Conservation (phyloP, 2,113 vertebrate genomes). For the Peromyscus californicus region DNA sequence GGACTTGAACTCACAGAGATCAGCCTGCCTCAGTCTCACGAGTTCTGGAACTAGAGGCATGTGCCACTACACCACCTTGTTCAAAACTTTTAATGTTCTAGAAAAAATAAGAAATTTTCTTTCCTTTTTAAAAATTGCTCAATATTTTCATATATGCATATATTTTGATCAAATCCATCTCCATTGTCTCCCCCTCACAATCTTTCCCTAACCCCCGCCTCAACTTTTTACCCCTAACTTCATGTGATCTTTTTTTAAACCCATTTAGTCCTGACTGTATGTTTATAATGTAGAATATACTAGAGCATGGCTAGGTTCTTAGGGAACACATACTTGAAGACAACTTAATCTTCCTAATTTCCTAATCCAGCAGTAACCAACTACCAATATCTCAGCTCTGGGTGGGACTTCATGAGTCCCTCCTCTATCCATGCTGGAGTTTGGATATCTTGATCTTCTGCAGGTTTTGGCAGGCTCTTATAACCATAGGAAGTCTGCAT, state of each 20-base stretch:
- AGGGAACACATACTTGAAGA: not conserved
- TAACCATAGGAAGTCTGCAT: too few species aligned
- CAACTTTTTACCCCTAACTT: not conserved
- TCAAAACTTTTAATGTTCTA: not conserved
- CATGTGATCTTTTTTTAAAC: not conserved
- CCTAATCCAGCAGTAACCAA: not conserved
- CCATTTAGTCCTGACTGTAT: not conserved
- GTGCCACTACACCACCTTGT: not conserved
- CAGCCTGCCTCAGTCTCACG: not conserved
- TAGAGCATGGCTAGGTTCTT: not conserved
- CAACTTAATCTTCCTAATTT: not conserved
- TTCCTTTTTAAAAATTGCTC: not conserved
- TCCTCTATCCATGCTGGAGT: too few species aligned
- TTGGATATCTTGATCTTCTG: too few species aligned
- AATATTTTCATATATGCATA: not conserved
- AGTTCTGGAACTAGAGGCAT: not conserved
- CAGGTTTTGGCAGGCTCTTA: too few species aligned
- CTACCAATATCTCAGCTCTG: too few species aligned
- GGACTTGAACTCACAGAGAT: not conserved
- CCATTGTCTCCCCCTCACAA: not conserved
- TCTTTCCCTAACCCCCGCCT: fast-evolving
- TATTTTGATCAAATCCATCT: not conserved
- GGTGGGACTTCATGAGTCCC: too few species aligned
- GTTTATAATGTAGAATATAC: not conserved
- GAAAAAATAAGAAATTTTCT: not conserved